Conservation (phyloP, 2,888 invertebrate species). For the Trachelus iudaicus region DNA sequence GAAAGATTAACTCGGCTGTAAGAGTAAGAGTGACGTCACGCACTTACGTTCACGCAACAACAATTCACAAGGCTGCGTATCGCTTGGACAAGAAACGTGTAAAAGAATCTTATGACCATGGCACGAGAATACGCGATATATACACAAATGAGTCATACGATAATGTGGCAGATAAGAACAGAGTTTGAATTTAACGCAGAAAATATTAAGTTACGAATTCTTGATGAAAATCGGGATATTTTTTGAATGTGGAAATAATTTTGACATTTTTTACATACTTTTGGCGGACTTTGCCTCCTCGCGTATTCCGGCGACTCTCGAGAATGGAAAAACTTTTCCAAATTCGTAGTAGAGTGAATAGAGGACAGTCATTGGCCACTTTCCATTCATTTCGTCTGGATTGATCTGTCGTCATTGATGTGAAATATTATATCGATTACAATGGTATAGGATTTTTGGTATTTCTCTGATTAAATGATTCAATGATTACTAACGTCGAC, state of each 20-base stretch:
- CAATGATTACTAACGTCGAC: not conserved
- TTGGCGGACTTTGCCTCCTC: slow-evolving; percentile 80
- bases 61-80: no score
- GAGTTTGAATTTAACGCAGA: no score
- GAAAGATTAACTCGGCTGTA: slow-evolving; percentile 77
- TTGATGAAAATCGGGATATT: not conserved
- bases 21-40: not conserved
- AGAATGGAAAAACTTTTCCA: slow-evolving; percentile 82
- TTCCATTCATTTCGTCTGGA: slow-evolving; percentile 79
- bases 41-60: no score
- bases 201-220: no score
- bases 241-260: not conserved
- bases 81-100: no score
- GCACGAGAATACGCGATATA: no score
- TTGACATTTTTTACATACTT: slow-evolving; percentile 54
- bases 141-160: no score
- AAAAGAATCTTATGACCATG: no score
- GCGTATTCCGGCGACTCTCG: slow-evolving; percentile 79
- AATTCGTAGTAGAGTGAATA: slow-evolving; percentile 85
- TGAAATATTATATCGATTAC: not conserved
- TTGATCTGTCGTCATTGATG: slow-evolving; percentile 69
- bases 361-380: slow-evolving; percentile 83
- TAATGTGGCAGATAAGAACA: no score
- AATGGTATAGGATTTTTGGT: not conserved
- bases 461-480: slow-evolving; percentile 5